Evolutionary conservation across 2,797 vertebrate genomes (phyloP).

Genomic region (Sebastes trivittatus): DNA sequence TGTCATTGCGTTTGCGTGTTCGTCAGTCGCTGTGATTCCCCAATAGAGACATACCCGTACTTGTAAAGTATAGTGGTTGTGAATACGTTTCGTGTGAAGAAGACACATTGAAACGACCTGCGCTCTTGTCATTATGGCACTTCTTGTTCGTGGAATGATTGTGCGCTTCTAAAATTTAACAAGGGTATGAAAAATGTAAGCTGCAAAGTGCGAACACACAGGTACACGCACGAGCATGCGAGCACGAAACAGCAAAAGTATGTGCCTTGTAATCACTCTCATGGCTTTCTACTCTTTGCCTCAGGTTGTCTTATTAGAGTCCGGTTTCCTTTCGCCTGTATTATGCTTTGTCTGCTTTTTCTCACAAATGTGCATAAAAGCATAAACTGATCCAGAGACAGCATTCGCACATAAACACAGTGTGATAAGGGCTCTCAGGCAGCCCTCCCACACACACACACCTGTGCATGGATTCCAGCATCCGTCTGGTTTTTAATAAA

Average conservation of each 20-base stretch:
- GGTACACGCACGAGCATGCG: neutral
- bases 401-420: slow-evolving; percentile 21
- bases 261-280: slow-evolving; percentile 34
- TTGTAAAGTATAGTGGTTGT: slow-evolving; percentile 45
- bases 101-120: slow-evolving; percentile 16
- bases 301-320: neutral
- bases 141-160: slow-evolving; percentile 9
- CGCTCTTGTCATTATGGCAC: slow-evolving; percentile 7
- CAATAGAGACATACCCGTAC: slow-evolving; percentile 44
- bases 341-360: neutral
- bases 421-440: slow-evolving; percentile 14
- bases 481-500: slow-evolving; percentile 72
- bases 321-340: neutral
- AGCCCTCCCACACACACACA: slow-evolving; percentile 43
- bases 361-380: neutral
- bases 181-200: slow-evolving; percentile 43
- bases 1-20: slow-evolving; percentile 55
- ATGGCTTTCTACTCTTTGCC: neutral
- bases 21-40: slow-evolving; percentile 49
- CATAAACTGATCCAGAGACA: slow-evolving; percentile 8
- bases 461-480: slow-evolving; percentile 62
- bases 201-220: slow-evolving; percentile 14
- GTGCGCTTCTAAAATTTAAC: slow-evolving; percentile 38
- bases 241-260: slow-evolving; percentile 32
- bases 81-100: slow-evolving; percentile 34